Conservation (phyloP, 2,888 invertebrate genomes). For the Agrochola lota region DNA sequence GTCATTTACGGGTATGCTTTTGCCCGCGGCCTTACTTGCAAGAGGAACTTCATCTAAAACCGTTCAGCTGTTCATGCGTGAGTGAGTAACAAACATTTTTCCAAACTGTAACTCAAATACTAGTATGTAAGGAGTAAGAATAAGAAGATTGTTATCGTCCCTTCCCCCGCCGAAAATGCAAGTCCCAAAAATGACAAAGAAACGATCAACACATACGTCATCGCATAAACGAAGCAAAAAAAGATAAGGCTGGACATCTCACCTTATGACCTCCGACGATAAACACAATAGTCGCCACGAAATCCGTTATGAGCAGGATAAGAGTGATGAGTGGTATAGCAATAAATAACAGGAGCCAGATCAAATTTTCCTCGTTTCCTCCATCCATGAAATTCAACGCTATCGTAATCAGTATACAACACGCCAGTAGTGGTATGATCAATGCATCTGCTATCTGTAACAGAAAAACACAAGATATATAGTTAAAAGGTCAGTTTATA, state of each 20-base stretch:
- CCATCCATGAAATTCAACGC: not conserved
- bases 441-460: conserved; percentile 21
- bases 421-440: not conserved
- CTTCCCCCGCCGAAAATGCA: not conserved
- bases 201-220: too few relatives aligned
- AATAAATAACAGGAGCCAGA: not conserved
- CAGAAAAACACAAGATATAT: not conserved
- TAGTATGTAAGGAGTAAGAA: not conserved
- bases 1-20: not conserved
- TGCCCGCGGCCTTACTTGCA: not conserved
- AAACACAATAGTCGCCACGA: conserved; percentile 45
- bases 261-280: conserved; percentile 64
- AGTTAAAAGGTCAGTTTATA: not conserved
- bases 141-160: not conserved
- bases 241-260: not conserved
- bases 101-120: not conserved
- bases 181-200: not conserved
- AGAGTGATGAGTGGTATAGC: not conserved
- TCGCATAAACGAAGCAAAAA: not conserved
- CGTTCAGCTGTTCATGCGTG: not conserved
- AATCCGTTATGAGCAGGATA: conserved; percentile 29
- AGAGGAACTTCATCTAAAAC: not conserved
- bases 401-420: not conserved
- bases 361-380: not conserved
- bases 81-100: not conserved